These are phyloP conservation scores for Bacillus rossius DNA, from an alignment of 1,140 invertebrate genomes.

Conservation along the genomic window DNA sequence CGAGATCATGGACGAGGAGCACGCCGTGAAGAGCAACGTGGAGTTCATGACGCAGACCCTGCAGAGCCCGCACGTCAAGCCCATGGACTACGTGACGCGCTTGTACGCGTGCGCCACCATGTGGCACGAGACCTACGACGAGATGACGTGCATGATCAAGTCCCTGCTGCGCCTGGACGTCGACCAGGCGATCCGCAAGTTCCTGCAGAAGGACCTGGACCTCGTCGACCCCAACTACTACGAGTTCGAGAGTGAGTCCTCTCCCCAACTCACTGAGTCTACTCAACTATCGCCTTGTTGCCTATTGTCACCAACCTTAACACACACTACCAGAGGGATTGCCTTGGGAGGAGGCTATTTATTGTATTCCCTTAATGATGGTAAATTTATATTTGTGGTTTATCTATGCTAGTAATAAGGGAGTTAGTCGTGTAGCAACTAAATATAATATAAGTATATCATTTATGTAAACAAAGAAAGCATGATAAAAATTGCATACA, in stretches of 20 bases:
- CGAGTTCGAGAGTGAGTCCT: constrained; percentile 88
- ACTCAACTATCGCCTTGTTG: no score
- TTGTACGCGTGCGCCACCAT: constrained; percentile 98
- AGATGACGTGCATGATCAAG: constrained; percentile 93
- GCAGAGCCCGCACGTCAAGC: constrained; percentile 81
- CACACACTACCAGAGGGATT: no score
- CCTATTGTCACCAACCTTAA: no score
- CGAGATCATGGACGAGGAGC: constrained; percentile 83
- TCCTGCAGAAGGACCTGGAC: constrained; percentile 87
- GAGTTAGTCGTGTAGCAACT: not conserved
- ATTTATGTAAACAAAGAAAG: no score
- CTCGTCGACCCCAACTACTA: constrained; percentile 96
- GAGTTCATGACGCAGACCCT: constrained; percentile 80
- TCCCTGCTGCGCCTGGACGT: constrained; percentile 85
- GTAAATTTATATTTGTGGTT: no score
- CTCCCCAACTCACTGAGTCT: not conserved
- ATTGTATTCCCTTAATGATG: no score
- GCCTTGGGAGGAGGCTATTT: no score
- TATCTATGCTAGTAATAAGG: not conserved
- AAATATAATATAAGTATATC: not conserved
- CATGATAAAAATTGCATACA: no score
- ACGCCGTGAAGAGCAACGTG: constrained; percentile 88
- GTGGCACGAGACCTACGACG: constrained; percentile 97
- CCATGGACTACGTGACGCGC: constrained; percentile 84
- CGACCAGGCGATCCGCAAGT: constrained; percentile 86